These are phyloP conservation scores for Macaria notata DNA, from an alignment of 2,888 invertebrate species.

Conservation along the genomic window DNA sequence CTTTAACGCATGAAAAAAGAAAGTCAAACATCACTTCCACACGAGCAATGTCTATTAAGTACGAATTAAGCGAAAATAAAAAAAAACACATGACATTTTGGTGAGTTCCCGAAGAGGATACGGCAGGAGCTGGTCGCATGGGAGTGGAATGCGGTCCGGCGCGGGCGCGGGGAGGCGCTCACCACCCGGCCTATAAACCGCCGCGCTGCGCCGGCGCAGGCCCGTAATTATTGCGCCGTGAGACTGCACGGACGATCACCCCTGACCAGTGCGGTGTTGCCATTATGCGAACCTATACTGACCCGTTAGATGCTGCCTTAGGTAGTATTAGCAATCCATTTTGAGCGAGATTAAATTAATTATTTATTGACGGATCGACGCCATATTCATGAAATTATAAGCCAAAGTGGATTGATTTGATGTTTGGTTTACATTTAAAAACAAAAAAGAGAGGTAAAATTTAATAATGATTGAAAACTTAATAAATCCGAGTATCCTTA, in stretches of 20 bases:
- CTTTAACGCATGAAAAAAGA: background rate
- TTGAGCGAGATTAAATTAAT: too few relatives aligned
- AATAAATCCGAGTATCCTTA: too few relatives aligned
- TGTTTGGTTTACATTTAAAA: too few relatives aligned
- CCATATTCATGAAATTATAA: too few relatives aligned
- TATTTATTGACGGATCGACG: too few relatives aligned
- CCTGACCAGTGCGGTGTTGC: conserved; percentile 49
- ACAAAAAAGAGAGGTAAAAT: too few relatives aligned
- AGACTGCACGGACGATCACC: conserved; percentile 73
- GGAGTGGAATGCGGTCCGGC: conserved; percentile 81
- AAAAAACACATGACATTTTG: conserved; percentile 72
- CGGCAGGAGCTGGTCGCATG: conserved; percentile 73
- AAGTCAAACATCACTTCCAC: background rate
- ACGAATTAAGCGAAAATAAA: conserved; percentile 48
- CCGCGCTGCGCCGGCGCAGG: conserved; percentile 37
- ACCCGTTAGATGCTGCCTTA: too few relatives aligned
- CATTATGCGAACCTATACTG: conserved; percentile 26
- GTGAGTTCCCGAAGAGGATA: conserved; percentile 67
- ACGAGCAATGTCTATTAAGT: background rate
- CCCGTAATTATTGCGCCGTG: conserved; percentile 66
- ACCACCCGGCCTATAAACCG: conserved; percentile 67
- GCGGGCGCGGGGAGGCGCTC: conserved; percentile 42
- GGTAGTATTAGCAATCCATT: too few relatives aligned
- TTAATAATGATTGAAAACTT: too few relatives aligned
- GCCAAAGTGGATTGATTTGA: too few relatives aligned